Evolutionary conservation across 2,797 vertebrate genomes (phyloP).

Genomic region (Erithacus rubecula): DNA sequence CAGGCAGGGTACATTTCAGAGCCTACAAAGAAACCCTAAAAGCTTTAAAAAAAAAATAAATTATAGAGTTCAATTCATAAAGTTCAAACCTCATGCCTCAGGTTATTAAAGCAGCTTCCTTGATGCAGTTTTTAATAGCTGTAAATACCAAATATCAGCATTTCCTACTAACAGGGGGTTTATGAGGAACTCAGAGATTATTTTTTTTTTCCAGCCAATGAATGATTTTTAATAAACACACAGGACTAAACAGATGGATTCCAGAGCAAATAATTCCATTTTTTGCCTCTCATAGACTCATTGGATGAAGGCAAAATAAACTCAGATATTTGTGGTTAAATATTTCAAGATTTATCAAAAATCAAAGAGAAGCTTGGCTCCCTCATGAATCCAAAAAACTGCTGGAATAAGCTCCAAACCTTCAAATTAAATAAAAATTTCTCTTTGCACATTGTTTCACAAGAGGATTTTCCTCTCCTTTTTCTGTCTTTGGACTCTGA

Average conservation of each 20-base stretch:
- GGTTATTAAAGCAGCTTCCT: conserved; percentile 53
- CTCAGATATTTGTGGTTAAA: conserved; percentile 52
- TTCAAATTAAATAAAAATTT: not conserved
- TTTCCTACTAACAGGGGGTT: conserved; percentile 58
- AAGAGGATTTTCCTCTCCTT: not conserved
- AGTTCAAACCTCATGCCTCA: not conserved
- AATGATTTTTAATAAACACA: conserved; percentile 32
- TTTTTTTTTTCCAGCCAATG: conserved; percentile 44
- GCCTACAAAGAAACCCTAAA: not conserved
- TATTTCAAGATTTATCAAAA: conserved; percentile 50
- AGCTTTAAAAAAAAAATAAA: not conserved
- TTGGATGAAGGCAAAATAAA: conserved; percentile 40
- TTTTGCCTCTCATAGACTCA: not conserved
- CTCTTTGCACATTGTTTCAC: not conserved
- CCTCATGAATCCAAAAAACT: not conserved
- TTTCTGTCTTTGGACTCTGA: not conserved
- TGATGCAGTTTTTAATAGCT: conserved; percentile 41
- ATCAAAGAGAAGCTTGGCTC: conserved; percentile 23
- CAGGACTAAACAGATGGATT: not conserved
- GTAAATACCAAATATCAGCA: conserved; percentile 48
- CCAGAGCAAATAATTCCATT: not conserved
- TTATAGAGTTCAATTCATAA: not conserved
- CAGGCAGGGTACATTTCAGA: not conserved
- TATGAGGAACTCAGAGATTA: conserved; percentile 7
- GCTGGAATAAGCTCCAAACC: not conserved